A percentile compares a stretch with the other conserved stretches of the same genome.
Evolutionary conservation across 2,888 invertebrate species (phyloP).

Genomic region (Drosophila picticornis): DNA sequence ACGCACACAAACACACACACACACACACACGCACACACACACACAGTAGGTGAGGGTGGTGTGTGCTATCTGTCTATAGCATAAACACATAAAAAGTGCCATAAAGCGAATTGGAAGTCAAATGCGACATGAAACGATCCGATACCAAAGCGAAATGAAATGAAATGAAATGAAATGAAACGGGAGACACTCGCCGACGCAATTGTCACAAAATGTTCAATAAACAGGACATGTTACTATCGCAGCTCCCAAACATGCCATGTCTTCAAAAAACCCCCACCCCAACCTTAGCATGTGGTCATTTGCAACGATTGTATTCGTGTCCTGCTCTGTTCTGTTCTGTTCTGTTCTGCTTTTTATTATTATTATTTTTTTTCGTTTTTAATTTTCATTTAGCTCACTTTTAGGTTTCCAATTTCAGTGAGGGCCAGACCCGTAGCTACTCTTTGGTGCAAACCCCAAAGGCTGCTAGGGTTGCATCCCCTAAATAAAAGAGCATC

Average conservation of each 20-base stretch:
- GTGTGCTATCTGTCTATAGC: slow-evolving; percentile 53
- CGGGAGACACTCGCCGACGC: slow-evolving; percentile 34
- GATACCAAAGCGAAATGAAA: slow-evolving; percentile 25
- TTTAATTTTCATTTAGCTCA: slow-evolving; percentile 57
- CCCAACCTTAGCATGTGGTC: slow-evolving; percentile 7
- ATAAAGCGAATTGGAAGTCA: slow-evolving; percentile 81
- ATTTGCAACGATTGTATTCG: slow-evolving; percentile 6
- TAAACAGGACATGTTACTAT: slow-evolving; percentile 51
- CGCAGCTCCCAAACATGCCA: neutral
- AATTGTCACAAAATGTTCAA: slow-evolving; percentile 74
- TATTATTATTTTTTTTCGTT: slow-evolving; percentile 5
- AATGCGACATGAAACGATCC: slow-evolving; percentile 65
- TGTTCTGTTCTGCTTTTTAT: neutral
- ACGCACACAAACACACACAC: slow-evolving; percentile 19
- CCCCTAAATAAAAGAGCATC: neutral
- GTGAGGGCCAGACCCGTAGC: neutral
- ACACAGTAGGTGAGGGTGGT: neutral
- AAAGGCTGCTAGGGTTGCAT: too few species aligned
- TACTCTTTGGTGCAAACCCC: neutral
- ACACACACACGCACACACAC: slow-evolving; percentile 8
- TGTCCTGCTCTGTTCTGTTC: neutral
- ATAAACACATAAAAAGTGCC: slow-evolving; percentile 77
- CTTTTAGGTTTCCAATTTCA: slow-evolving; percentile 29
- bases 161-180: slow-evolving; percentile 28
- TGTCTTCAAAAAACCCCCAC: neutral